Base-by-base conservation (phyloP, 2,888 invertebrate genomes). In the Metellina segmentata region DNA sequence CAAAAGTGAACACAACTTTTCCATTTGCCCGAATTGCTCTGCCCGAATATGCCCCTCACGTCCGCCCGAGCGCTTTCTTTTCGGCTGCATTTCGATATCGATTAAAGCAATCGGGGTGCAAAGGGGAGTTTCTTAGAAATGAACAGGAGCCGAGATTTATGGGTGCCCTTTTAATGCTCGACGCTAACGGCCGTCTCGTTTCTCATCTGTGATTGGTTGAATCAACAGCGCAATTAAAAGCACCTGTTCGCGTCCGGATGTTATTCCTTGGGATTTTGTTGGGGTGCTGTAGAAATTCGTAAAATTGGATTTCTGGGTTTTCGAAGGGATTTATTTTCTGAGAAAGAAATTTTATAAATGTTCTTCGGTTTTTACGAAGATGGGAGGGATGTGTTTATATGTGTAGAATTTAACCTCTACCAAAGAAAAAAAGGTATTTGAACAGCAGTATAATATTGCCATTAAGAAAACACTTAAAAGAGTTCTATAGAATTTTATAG, bases 171-270 rank as follows among this genome's bases (percentile, higher is more conserved):
- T 48, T 20, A 48, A n/a, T 70, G 20, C 52, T 86, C 53, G 19
- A 71, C 19, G 61, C 74, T 81, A 81, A 61, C 74, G 61, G 81
- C 61, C 79, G 61, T 8, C 8, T 61, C 71, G 71, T 71, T 87
- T 79, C 49, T 88, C 69, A 74, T 48, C 20, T 53, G 16, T 11
- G 81, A 74, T 81, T 48, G 81, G 79, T 72, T 19, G 81, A 86
- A 85, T 75, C 85, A 85, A 85, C 75, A 77, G 16, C 61, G 88
- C 81, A 69, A 81, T 88, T 88, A 81, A 81, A 88, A 61, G 48
- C 88, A 81, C 81, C 88, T 88, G 81, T 79, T 88, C 81, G 61
- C 74, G 34, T 34, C 34, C 34, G 34, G 34, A 2, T 34, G 34
- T 16, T n/a, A 34, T 34, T 34, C 34, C 34, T 34, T 69, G 7